Conservation (phyloP, 2,113 vertebrate genomes). For the Oplegnathus fasciatus region DNA sequence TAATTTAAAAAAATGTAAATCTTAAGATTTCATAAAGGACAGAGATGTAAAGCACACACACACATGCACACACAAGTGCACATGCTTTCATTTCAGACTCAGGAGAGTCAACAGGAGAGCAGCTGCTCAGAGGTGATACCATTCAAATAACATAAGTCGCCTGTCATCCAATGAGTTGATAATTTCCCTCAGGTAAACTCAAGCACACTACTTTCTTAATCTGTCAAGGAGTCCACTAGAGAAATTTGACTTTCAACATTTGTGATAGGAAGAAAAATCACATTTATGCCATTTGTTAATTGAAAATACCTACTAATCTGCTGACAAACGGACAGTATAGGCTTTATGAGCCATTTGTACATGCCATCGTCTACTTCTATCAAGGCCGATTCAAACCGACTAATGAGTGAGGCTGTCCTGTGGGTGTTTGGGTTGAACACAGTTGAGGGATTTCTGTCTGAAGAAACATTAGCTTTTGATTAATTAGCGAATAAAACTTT, state of each 20-base stretch:
- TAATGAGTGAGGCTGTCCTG: background rate
- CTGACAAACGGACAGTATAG: conserved; percentile 3
- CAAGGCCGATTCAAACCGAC: background rate
- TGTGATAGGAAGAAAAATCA: conserved; percentile 44
- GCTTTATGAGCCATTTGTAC: conserved; percentile 7
- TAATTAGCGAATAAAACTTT: background rate
- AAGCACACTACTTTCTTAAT: conserved; percentile 67
- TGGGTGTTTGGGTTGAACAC: background rate
- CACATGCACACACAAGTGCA: conserved; percentile 6
- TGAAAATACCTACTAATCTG: conserved; percentile 41
- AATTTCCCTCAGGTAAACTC: conserved; percentile 78
- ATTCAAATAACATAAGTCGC: conserved; percentile 70
- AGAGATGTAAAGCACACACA: conserved; percentile 24
- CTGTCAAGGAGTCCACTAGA: conserved; percentile 62
- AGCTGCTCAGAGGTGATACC: conserved; percentile 78
- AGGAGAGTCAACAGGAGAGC: conserved; percentile 61
- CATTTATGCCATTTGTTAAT: conserved; percentile 44
- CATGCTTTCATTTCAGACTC: conserved; percentile 52
- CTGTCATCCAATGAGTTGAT: conserved; percentile 74
- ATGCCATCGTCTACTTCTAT: background rate
- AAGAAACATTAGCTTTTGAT: background rate
- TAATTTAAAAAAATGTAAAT: conserved; percentile 20
- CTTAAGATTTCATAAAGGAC: conserved; percentile 26
- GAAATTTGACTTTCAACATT: conserved; percentile 58
- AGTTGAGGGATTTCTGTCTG: background rate